Evolutionary conservation across 2,888 invertebrate species (phyloP).

Genomic region (Himalopsyche japonica): DNA sequence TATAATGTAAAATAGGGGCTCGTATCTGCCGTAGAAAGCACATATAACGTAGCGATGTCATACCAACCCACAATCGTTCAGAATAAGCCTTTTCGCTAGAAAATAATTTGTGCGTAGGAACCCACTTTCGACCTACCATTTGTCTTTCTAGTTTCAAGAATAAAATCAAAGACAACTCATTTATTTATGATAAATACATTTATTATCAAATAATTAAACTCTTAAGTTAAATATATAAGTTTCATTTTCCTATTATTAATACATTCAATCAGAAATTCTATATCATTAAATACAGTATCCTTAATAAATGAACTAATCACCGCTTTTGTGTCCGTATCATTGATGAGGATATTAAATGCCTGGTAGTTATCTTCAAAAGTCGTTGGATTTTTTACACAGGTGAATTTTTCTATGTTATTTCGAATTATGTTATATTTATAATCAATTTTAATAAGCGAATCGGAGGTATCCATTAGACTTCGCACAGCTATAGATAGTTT

Average conservation of each 20-base stretch:
- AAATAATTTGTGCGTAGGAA: no score
- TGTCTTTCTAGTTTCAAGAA: no score
- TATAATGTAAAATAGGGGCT: no score
- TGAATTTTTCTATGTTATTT: not conserved
- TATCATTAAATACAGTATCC: constrained; percentile 3
- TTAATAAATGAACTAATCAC: not conserved
- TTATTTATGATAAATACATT: not conserved
- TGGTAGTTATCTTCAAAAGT: not conserved
- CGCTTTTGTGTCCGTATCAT: not conserved
- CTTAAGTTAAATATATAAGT: not conserved
- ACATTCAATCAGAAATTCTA: not conserved
- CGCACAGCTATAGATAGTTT: constrained; percentile 4
- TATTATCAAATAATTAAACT: not conserved
- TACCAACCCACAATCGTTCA: no score
- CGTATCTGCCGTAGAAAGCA: no score
- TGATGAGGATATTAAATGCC: not conserved
- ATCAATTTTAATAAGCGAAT: constrained; percentile 14
- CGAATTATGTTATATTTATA: not conserved
- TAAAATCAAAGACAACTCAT: no score
- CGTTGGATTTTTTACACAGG: not conserved
- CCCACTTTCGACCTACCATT: no score
- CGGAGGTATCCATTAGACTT: constrained; percentile 23
- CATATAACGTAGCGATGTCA: no score
- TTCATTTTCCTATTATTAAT: not conserved
- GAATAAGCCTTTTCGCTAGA: no score